Evolutionary conservation across 1,140 invertebrate species (phyloP).

Genomic region (Nasonia giraulti): DNA sequence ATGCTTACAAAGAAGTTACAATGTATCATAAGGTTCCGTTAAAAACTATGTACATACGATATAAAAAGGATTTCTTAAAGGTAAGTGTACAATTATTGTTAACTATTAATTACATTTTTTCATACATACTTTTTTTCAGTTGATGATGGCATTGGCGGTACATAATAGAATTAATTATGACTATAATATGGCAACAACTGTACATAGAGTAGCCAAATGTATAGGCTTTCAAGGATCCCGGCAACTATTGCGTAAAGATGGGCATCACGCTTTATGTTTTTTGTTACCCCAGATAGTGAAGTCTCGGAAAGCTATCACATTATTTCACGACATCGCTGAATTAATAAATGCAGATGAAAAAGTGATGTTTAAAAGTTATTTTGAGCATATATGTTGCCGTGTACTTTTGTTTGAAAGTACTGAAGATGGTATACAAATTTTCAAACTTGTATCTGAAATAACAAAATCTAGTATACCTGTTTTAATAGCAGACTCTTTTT

Average conservation of each 20-base stretch:
- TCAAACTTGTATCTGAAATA: conserved; percentile 58
- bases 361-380: conserved; percentile 59
- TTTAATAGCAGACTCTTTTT: conserved; percentile 59
- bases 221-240: conserved; percentile 77
- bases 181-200: conserved; percentile 71
- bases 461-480: conserved; percentile 53
- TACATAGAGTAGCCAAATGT: conserved; percentile 74
- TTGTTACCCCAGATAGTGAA: conserved; percentile 76
- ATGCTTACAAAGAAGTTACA: conserved; percentile 78
- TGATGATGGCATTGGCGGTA: conserved; percentile 77
- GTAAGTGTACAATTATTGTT: conserved; percentile 53
- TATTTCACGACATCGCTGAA: conserved; percentile 78
- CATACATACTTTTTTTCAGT: conserved; percentile 53
- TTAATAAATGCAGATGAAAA: conserved; percentile 75
- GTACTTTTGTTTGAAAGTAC: conserved; percentile 55
- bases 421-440: conserved; percentile 55
- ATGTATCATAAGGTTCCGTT: conserved; percentile 75
- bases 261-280: conserved; percentile 77
- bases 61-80: conserved; percentile 79
- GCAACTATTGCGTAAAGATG: conserved; percentile 78
- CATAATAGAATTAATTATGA: conserved; percentile 74
- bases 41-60: conserved; percentile 79
- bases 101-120: conserved; percentile 14
- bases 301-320: conserved; percentile 72
- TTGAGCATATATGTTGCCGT: conserved; percentile 61